Conservation (phyloP, 2,113 vertebrate genomes). For the Podiceps cristatus region DNA sequence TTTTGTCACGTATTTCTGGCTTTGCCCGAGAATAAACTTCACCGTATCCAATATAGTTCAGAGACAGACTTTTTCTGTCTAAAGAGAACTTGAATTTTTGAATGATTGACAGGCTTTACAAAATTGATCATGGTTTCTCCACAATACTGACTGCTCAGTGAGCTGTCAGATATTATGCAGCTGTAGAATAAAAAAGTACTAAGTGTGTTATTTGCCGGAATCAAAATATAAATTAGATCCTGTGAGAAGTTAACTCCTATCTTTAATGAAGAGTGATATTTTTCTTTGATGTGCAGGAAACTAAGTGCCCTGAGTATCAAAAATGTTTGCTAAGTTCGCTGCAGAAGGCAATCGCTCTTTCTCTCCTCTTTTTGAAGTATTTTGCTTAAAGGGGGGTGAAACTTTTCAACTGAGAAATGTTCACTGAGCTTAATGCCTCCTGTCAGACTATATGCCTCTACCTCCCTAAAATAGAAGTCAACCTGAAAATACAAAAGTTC, state of each 20-base stretch:
- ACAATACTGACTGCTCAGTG: slow-evolving; percentile 1
- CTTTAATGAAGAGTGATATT: slow-evolving; percentile 25
- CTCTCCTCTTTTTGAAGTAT: slow-evolving; percentile 29
- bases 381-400: neutral
- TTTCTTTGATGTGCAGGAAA: slow-evolving; percentile 26
- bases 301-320: neutral
- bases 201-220: slow-evolving; percentile 39
- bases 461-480: slow-evolving; percentile 35
- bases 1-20: neutral
- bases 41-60: neutral
- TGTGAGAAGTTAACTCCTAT: slow-evolving; percentile 34
- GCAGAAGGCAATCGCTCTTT: neutral
- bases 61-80: neutral
- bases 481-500: slow-evolving; percentile 13
- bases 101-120: slow-evolving; percentile 34
- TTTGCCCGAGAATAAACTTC: neutral
- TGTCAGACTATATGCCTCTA: slow-evolving; percentile 47
- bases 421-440: slow-evolving; percentile 50
- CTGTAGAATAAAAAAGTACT: slow-evolving; percentile 1
- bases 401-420: slow-evolving; percentile 41
- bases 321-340: slow-evolving; percentile 11
- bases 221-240: slow-evolving; percentile 16
- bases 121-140: neutral
- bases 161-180: slow-evolving; percentile 8
- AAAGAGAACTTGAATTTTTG: neutral